Evolutionary conservation across 2,888 invertebrate species (phyloP).

Genomic region (Eupeodes luniger): DNA sequence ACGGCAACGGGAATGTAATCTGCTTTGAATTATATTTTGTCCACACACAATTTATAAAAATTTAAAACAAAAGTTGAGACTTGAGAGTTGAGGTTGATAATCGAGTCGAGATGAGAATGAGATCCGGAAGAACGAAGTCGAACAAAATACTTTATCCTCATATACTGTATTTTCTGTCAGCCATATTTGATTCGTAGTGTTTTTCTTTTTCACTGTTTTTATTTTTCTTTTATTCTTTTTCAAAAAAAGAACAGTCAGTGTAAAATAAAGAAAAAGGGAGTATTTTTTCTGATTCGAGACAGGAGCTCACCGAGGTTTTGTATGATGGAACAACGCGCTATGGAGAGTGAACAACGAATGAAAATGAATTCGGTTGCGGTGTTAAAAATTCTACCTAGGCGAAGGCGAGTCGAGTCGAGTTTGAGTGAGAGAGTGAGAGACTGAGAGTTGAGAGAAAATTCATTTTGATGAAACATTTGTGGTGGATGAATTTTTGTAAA

Average conservation of each 20-base stretch:
- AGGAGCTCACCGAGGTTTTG: constrained; percentile 44
- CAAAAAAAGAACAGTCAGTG: constrained; percentile 26
- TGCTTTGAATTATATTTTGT: constrained; percentile 34
- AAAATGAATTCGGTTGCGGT: constrained; percentile 29
- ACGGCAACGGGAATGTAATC: constrained; percentile 48
- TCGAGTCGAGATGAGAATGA: not conserved
- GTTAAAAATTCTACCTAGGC: constrained; percentile 40
- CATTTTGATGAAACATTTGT: constrained; percentile 1
- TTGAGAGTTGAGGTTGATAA: not conserved
- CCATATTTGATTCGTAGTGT: constrained; percentile 68
- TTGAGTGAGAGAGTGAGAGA: no score
- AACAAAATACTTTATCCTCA: constrained; percentile 47
- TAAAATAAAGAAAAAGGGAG: constrained; percentile 60
- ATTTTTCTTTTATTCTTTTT: not conserved
- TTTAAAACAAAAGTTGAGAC: not conserved
- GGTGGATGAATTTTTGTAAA: constrained; percentile 36
- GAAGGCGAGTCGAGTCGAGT: constrained; percentile 8
- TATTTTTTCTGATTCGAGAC: constrained; percentile 45
- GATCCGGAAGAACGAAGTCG: constrained; percentile 33
- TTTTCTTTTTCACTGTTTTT: constrained; percentile 56
- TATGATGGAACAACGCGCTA: constrained; percentile 52
- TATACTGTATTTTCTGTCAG: constrained; percentile 59
- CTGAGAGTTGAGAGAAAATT: not conserved
- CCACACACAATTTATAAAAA: not conserved
- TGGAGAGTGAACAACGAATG: constrained; percentile 73